Base-by-base conservation (phyloP, 2,888 invertebrate species). In the Gnatocerus cornutus region DNA sequence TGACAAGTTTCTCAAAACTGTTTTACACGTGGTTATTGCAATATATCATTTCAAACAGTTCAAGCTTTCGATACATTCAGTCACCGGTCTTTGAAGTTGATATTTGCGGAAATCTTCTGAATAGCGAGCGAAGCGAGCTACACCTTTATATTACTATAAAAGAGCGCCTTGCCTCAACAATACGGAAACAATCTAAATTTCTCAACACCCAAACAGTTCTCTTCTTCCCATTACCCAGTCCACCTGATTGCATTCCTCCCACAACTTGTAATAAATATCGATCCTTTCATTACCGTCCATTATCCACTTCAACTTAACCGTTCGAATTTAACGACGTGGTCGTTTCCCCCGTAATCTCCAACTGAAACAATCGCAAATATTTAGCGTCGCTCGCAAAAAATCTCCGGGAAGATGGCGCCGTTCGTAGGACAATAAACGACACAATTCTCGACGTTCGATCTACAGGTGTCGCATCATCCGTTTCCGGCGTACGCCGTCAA, bases 401-500 rank as follows among this genome's bases (percentile, higher is more conserved):
- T 3, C 27, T 1, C 8, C 7, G 10, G 29, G 3, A 6, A 29
- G 48, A 50, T 50, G 48, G 48, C 48, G 48, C 45, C 8, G 8
- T 6, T 16, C 46, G 6, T 21, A 10, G 3, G 12, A 41, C 41
- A 12, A 41, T 12, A 41, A n/a, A n/a, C 41, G 41, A 41, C 3
- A 41, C 41, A 10, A 41, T 41, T 41, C 21, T 50, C 21, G 21
- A 16, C 10, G 39, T 14, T 55, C 27, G 55, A 55, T 55, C 55
- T 12, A 39, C 53, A 55, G 55, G 37, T 39, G 55, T 50, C 55
- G 55, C 55, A 39, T 29, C 30, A 39, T 39, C 41, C 39, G 41
- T 52, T 48, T 52, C 39, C 64, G 39, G 16, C 43, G 12, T 53
- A 50, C 68, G 61, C 59, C 58, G 73, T 71, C 75, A 73, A 73